Percentiles rank a stretch among this genome's conserved stretches.
Conservation (phyloP, 2,888 invertebrate species). For the Athetis lepigone region DNA sequence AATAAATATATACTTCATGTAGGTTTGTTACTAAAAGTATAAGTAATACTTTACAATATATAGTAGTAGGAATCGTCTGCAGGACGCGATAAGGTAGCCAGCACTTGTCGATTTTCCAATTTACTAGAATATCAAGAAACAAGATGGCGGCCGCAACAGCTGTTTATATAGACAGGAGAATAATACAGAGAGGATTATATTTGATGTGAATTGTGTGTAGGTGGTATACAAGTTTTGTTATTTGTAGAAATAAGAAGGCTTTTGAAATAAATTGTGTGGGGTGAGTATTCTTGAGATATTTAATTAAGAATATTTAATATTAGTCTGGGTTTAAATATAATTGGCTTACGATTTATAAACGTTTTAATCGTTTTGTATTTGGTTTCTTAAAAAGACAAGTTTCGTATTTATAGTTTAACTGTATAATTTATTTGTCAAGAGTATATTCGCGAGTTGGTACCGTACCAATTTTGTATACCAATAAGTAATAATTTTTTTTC, state of each 20-base stretch:
- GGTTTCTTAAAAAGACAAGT: too few species aligned
- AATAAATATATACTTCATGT: too few species aligned
- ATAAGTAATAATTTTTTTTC: too few species aligned
- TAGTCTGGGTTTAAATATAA: too few species aligned
- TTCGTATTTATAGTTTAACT: too few species aligned
- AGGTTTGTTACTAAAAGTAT: slow-evolving; percentile 1
- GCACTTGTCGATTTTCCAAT: slow-evolving; percentile 44
- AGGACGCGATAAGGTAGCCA: slow-evolving; percentile 20
- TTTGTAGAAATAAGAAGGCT: neutral
- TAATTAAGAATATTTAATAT: too few species aligned
- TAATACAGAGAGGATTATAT: slow-evolving; percentile 39
- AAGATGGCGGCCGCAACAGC: slow-evolving; percentile 34
- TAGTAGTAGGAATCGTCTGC: slow-evolving; percentile 25
- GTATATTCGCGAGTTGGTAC: too few species aligned
- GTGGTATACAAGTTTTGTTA: neutral
- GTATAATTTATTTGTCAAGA: too few species aligned
- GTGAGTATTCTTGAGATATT: too few species aligned
- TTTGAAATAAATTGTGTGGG: neutral
- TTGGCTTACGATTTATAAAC: too few species aligned
- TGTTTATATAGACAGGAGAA: slow-evolving; percentile 21
- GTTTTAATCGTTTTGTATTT: too few species aligned
- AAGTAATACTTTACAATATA: slow-evolving; percentile 16
- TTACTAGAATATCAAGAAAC: slow-evolving; percentile 41
- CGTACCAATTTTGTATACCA: too few species aligned
- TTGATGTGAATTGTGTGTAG: neutral